Conservation (phyloP, 2,797 vertebrate genomes). For the Oryzias dopingdopingensis region DNA sequence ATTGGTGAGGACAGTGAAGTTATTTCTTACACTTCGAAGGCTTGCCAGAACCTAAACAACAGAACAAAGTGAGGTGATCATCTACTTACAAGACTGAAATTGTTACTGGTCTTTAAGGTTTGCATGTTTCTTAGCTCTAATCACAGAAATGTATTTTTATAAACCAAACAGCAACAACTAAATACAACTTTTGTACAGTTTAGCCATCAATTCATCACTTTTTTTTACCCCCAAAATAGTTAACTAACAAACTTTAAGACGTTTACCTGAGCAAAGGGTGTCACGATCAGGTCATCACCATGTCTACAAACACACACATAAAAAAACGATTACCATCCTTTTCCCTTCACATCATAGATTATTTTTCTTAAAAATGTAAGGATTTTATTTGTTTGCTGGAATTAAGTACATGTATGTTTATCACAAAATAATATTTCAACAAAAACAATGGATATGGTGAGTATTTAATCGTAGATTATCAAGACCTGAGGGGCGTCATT, state of each 20-base stretch:
- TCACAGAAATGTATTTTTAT: too few species aligned
- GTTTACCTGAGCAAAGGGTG: slow-evolving; percentile 96
- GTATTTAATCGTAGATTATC: background rate
- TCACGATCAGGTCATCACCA: slow-evolving; percentile 98
- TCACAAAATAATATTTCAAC: too few species aligned
- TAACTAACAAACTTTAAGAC: background rate
- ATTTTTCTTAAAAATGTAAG: too few species aligned
- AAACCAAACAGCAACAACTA: too few species aligned
- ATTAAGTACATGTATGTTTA: too few species aligned
- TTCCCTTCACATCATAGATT: too few species aligned
- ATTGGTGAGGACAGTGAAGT: slow-evolving; percentile 94
- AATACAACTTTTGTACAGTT: background rate
- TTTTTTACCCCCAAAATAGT: background rate
- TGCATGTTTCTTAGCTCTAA: too few species aligned
- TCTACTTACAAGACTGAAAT: background rate
- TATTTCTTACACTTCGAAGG: slow-evolving; percentile 94
- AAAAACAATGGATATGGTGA: background rate
- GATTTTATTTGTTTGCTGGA: too few species aligned
- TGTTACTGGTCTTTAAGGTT: too few species aligned
- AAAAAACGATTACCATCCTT: background rate
- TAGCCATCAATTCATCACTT: background rate
- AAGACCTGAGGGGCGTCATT: slow-evolving; percentile 11
- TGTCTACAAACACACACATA: slow-evolving; percentile 78
- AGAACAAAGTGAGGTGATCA: slow-evolving; percentile 1
- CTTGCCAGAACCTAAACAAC: slow-evolving; percentile 90